Evolutionary conservation across 92 coral and sea anemone genomes (phyloP).

Genomic region (Paragorgia papillata): DNA sequence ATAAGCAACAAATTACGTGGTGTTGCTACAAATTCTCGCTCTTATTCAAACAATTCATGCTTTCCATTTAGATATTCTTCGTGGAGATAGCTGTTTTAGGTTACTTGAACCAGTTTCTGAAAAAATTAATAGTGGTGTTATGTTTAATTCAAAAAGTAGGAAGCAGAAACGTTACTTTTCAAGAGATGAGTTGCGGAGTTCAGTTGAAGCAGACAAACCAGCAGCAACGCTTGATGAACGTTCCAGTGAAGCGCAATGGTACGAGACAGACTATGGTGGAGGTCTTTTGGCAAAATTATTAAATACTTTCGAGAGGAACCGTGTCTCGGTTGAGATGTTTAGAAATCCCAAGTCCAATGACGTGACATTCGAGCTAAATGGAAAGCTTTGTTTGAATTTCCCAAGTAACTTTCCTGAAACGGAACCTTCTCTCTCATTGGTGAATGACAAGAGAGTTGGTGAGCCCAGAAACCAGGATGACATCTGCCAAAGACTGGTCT

Average conservation of each 20-base stretch:
- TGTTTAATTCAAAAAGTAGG: background rate
- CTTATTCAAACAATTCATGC: no score
- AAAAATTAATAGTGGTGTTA: background rate
- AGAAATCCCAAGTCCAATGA: background rate
- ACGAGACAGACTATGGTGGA: background rate
- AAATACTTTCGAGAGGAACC: background rate
- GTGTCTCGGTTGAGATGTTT: background rate
- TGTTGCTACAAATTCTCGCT: no score
- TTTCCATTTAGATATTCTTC: slow-evolving; percentile 43
- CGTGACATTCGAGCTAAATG: background rate
- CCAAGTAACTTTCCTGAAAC: background rate
- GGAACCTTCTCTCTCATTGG: background rate
- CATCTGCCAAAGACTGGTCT: background rate
- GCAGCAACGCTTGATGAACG: background rate
- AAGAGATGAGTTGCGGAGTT: slow-evolving; percentile 1
- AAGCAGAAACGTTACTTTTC: slow-evolving; percentile 10
- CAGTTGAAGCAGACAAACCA: background rate
- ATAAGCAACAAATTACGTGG: no score
- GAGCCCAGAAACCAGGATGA: background rate
- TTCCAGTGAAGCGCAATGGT: background rate
- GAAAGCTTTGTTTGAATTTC: slow-evolving; percentile 4
- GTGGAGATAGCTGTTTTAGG: slow-evolving; percentile 51
- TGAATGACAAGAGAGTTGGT: background rate
- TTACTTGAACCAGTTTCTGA: background rate
- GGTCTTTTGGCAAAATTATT: background rate